Evolutionary conservation across 2,888 invertebrate species (phyloP), one percentile per base, ranked within the genome.

Genomic region (Rhimphoctona megacephalus): DNA sequence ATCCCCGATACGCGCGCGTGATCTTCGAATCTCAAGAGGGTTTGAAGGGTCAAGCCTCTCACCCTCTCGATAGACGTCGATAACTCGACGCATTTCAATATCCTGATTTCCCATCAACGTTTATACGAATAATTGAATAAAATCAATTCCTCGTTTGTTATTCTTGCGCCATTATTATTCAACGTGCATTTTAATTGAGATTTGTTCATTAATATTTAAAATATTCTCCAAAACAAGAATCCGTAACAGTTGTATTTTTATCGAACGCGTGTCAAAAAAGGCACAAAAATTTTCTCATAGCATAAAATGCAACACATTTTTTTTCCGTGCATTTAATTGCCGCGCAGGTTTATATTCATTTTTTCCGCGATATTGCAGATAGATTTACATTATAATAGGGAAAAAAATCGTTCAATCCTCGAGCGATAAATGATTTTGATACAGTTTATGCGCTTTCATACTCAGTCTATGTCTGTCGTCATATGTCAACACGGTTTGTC

Each of bases 71-170:
- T 77, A 83, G 83, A 86, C 85, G 80, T 86, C 85, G 83, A 86
- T 83, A 86, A 83, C 80, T 86, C 80, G 80, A 80, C 80, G 80
- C 77, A 86, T 86, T 86, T 86, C 83, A 86, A 86, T 83, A 86
- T 86, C 83, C 57, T 52, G 67, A 64, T 76, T 78, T 82, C 17
- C 57, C 52, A 70, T 67, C 46, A 36, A 22, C 61, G 7, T 17
- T 33, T 77, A 66, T 49, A 43, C 79, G 36, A 66, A 72, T 57
- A 43, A 67, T 36, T 30, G 61, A 52, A 52, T 49, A 70, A 85
- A 80, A 49, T 80, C 61, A 61, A 61, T 61, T 61, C 1, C 17
- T 61, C 30, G 30, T 30, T 61, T 30, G 17, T 61, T 61, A 61
- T 61, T 61, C 17, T 30, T 61, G 17, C 30, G 17, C 30, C 14